Evolutionary conservation across 2,113 vertebrate species (phyloP), one percentile per base, ranked within the genome.

Genomic region (Microtus richardsoni): DNA sequence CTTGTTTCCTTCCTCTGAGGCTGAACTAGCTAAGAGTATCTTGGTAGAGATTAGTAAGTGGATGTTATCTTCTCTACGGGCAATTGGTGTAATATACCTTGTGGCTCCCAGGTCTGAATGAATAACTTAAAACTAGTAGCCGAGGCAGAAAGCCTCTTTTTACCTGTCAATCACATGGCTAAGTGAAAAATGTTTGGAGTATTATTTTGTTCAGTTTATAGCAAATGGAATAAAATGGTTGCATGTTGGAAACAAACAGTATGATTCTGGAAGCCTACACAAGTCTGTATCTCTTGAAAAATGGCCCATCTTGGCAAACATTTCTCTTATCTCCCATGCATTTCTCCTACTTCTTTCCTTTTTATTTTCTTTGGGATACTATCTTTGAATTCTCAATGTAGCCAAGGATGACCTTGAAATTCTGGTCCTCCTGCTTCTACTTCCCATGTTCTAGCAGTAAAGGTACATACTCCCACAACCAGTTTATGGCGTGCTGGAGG

Each of bases 161-260:
- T 52, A 79, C 60, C 62, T 87, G 41, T 74, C 95, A 92, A 91
- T 87, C 75, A 26, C 19, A 36, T 7, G 92, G n/a, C 44, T 95
- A 93, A 26, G 2, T 71, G 58, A 90, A 73, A 73, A 86, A 44
- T 82, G 44, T 60, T 96, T 79, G 80, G 85, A 77, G 41, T 33
- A 75, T 13, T 52, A 21, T 54, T 58, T 86, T 87, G 14, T 92
- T 92, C n/a, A 64, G 14, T 28, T 94, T 79, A 54, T 71, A 68
- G 68, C 3, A 83, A 93, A 83, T 7, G 19, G 87, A 71, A 66
- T 85, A 30, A 75, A 49, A 89, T 83, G 33, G 52, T 39, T 88
- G n/a, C 88, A 66, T 60, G 90, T 91, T 88, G 44, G 79, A 91
- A 92, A 79, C 77, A 49, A 88, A 78, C 24, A 52, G 60, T 5